Percentiles rank a stretch among this genome's conserved stretches.
Evolutionary conservation across 2,797 vertebrate genomes (phyloP).

Genomic region (Pitangus sulphuratus): DNA sequence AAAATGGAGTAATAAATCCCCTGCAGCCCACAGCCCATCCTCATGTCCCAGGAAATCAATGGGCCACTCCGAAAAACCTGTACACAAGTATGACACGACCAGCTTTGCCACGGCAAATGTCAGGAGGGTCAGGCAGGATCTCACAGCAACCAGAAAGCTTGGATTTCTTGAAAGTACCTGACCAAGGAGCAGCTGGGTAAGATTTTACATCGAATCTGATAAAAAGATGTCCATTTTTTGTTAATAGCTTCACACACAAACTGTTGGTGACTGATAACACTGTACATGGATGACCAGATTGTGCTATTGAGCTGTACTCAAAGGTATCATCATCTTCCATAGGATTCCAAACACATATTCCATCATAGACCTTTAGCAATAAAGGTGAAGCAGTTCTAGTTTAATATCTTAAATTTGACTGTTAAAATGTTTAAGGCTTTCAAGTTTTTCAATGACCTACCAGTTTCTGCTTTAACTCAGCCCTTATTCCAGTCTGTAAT

Average conservation of each 20-base stretch:
- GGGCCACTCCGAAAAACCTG: constrained; percentile 74
- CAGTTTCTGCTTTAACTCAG: not conserved
- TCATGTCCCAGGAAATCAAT: constrained; percentile 72
- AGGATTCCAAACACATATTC: not conserved
- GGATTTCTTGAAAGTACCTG: constrained; percentile 93
- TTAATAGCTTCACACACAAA: not conserved
- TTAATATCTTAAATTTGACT: not conserved
- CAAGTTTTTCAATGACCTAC: not conserved
- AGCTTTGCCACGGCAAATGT: constrained; percentile 81
- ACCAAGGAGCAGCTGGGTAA: constrained; percentile 97
- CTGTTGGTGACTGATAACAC: not conserved
- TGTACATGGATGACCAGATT: not conserved
- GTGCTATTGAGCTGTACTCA: not conserved
- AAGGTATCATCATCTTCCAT: not conserved
- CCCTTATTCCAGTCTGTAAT: not conserved
- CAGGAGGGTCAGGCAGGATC: constrained; percentile 73
- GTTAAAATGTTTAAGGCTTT: not conserved
- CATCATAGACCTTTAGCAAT: not conserved
- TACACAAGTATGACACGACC: constrained; percentile 78
- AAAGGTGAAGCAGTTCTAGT: not conserved
- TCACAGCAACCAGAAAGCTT: constrained; percentile 84
- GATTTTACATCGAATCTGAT: constrained; percentile 9
- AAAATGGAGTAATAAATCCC: constrained; percentile 88
- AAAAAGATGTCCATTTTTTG: not conserved
- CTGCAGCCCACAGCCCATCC: constrained; percentile 74